Base-by-base conservation (phyloP, 2,888 invertebrate genomes). In the Campaea margaritaria region DNA sequence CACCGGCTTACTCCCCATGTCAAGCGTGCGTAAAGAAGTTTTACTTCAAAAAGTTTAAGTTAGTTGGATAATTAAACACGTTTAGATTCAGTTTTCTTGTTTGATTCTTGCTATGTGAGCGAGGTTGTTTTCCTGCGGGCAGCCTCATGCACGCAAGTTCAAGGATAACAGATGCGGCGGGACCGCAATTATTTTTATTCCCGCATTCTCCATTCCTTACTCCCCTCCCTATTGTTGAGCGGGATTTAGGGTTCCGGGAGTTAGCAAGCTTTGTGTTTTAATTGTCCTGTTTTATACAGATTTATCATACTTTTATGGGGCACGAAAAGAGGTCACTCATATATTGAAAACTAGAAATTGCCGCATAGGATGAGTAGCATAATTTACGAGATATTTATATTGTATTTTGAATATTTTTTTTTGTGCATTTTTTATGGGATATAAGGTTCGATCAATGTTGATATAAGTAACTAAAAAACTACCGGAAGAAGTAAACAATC, bases 181-280 rank as follows among this genome's bases (percentile, higher is more conserved):
- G 28, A 56, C 56, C 52, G 56, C 58, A 65, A 65, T 65, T 65
- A 65, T 52, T 65, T 59, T 54, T 49, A 48, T 42, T 39, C 52
- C 46, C 36, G 14, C 36, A 15, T 34, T 27, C 15, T 45, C 13
- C 36, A 34, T 52, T 39, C 50, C 45, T 51, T 51, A 14, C 51
- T 56, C 51, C 49, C 46, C 42, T 39, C 38, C 27, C 42, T 54
- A 53, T 57, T 50, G 62, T 58, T n/a, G 47, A 53, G 13, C 43
- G 51, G 45, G 42, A 42, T 59, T 58, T 51, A 54, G 50, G 39
- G 57, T 54, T 62, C 15, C 50, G 45, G 44, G 56, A 50, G 50
- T 62, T 44, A 46, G 44, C 34, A 41, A 50, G 53, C 53, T 51
- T 48, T 54, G 47, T 54, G 58, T 43, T 51, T 58, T 53, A 48